Evolutionary conservation across 2,113 vertebrate genomes (phyloP).

Genomic region (Hipposideros armiger): DNA sequence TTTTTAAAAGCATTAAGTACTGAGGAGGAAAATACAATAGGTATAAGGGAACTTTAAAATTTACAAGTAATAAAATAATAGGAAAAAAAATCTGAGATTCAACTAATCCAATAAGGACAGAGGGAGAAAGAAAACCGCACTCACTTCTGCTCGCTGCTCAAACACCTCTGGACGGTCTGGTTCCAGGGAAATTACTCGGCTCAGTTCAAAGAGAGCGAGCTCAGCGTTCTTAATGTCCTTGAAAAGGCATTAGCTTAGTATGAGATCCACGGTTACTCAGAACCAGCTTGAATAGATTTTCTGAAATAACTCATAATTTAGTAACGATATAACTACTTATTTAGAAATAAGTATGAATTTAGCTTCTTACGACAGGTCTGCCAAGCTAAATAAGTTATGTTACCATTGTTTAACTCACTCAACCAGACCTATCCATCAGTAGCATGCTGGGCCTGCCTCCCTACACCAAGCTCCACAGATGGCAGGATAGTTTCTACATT

Average conservation of each 20-base stretch:
- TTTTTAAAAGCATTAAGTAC: neutral
- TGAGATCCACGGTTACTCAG: slow-evolving; percentile 67
- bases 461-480: neutral
- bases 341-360: slow-evolving; percentile 16
- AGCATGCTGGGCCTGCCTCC: neutral
- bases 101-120: slow-evolving; percentile 40
- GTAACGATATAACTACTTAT: neutral
- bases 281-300: slow-evolving; percentile 50
- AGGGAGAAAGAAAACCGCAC: slow-evolving; percentile 72
- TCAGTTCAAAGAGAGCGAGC: slow-evolving; percentile 96
- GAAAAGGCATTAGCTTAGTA: slow-evolving; percentile 81
- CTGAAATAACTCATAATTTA: slow-evolving; percentile 66
- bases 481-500: neutral
- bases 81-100: neutral
- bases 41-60: neutral
- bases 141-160: slow-evolving; percentile 97
- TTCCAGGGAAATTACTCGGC: slow-evolving; percentile 95
- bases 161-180: slow-evolving; percentile 96
- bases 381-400: neutral
- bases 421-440: neutral
- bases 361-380: neutral
- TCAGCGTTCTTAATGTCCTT: slow-evolving; percentile 99
- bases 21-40: neutral
- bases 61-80: neutral
- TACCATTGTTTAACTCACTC: neutral